Conservation (phyloP, 2,113 vertebrate genomes). For the Platanista minor region DNA sequence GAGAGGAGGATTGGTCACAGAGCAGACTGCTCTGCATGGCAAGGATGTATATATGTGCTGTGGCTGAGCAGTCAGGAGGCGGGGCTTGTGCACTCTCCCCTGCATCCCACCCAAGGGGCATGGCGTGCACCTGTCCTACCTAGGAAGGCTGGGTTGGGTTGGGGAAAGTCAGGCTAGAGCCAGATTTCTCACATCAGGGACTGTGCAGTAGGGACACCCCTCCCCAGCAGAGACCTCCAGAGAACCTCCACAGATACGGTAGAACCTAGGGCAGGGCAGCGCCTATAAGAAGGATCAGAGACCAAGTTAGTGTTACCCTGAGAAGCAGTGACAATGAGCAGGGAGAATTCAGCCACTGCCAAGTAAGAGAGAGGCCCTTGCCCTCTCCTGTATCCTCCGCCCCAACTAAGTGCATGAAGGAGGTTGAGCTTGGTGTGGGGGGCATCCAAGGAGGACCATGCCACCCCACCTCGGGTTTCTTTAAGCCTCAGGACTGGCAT, state of each 20-base stretch:
- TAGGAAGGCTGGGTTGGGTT: neutral
- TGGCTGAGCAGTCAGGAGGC: neutral
- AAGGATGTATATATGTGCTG: fast-evolving
- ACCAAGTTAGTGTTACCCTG: neutral
- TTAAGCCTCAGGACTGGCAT: neutral
- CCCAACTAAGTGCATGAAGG: neutral
- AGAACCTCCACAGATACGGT: fast-evolving
- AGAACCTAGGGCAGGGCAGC: neutral
- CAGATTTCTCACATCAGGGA: neutral
- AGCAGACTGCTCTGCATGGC: neutral
- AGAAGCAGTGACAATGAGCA: neutral
- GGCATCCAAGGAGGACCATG: neutral
- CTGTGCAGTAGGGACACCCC: too few species aligned
- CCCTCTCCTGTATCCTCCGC: neutral
- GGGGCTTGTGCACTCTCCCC: neutral
- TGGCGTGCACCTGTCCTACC: fast-evolving
- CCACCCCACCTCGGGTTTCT: neutral
- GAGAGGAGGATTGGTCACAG: neutral
- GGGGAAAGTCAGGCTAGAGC: neutral
- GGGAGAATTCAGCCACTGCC: neutral
- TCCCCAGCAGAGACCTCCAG: neutral
- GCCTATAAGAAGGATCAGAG: neutral
- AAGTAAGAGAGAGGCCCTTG: neutral
- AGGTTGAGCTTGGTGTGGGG: neutral
- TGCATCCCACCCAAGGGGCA: neutral